Base-by-base conservation (phyloP, 2,888 invertebrate species). In the Pseudeuparius sepicola region DNA sequence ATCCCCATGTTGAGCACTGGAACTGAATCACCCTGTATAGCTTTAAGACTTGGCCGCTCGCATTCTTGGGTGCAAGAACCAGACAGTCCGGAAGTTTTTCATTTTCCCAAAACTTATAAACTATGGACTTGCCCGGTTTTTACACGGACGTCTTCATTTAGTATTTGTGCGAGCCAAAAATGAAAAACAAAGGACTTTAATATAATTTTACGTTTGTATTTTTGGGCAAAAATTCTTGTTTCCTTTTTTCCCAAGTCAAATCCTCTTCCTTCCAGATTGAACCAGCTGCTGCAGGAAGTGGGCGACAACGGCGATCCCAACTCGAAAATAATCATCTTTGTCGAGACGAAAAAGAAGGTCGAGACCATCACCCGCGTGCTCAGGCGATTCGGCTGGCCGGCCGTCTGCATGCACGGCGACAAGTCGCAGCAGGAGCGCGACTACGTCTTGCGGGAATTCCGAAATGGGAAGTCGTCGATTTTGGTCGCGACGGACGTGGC, bases 401-500 rank as follows among this genome's bases (percentile, higher is more conserved):
- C 77, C 43, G 82, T 78, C 36, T 75, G 75, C 49, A 93, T 96
- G 71, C 94, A 96, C 56, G 94, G 94, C 36, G 93, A 94, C 61
- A 96, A 94, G 64, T 84, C 86, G 23, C 93, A 93, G 58, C 84
- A 83, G 55, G 92, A 93, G 61, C 73, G 93, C 57, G 93, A 94
- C 65, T 86, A 85, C 68, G 89, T 90, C 34, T 68, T 92, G 47
- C 75, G 79, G 63, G 89, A 90, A 63, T 92, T 92, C 66, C 78
- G 88, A 52, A 78, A 77, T 54, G 86, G 87, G 50, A 78, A 83
- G 63, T 78, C 83, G 39, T 80, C 80, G 46, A 92, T 96, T 59
- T 71, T 96, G 49, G 87, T 96, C 47, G 96, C 96, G 53, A 97
- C 96, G 43, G 96, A 97, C 69, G 96, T 96, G 57, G 96, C 96